These are phyloP conservation scores for Antheraea mylitta DNA, from an alignment of 1,140 invertebrate genomes.

Conservation along the genomic window DNA sequence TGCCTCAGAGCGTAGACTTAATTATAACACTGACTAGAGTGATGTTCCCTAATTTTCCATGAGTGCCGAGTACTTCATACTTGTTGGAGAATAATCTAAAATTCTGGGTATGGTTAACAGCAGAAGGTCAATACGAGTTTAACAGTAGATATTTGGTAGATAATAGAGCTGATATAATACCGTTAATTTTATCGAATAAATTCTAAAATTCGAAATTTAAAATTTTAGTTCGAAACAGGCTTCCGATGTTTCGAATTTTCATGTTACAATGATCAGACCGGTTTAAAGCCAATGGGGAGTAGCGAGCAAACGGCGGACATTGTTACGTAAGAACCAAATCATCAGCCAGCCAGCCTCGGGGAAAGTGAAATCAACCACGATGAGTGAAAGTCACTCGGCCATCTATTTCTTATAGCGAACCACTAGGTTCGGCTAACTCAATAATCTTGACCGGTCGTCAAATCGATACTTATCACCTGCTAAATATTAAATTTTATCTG, in stretches of 20 bases:
- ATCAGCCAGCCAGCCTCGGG: conserved; percentile 34
- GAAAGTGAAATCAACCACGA: conserved; percentile 51
- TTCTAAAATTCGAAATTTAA: neutral
- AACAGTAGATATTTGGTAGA: no score
- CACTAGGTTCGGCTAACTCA: conserved; percentile 15
- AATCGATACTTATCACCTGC: neutral
- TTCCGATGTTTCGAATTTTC: neutral
- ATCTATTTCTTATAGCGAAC: conserved; percentile 53
- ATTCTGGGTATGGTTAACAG: no score
- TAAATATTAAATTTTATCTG: neutral
- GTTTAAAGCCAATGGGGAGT: conserved; percentile 12
- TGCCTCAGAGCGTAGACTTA: no score
- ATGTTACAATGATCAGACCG: conserved; percentile 12
- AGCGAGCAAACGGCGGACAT: conserved; percentile 11
- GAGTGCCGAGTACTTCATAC: no score
- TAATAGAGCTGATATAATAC: neutral
- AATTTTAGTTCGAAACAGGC: no score
- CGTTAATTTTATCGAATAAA: neutral
- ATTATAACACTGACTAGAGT: no score
- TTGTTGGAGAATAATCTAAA: no score
- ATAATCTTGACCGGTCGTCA: neutral
- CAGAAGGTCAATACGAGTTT: no score
- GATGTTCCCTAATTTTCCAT: no score
- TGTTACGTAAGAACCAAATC: conserved; percentile 46
- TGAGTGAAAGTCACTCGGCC: conserved; percentile 63